Evolutionary conservation across 2,113 vertebrate genomes (phyloP), one percentile per base, ranked within the genome.

Genomic region (Sander vitreus): DNA sequence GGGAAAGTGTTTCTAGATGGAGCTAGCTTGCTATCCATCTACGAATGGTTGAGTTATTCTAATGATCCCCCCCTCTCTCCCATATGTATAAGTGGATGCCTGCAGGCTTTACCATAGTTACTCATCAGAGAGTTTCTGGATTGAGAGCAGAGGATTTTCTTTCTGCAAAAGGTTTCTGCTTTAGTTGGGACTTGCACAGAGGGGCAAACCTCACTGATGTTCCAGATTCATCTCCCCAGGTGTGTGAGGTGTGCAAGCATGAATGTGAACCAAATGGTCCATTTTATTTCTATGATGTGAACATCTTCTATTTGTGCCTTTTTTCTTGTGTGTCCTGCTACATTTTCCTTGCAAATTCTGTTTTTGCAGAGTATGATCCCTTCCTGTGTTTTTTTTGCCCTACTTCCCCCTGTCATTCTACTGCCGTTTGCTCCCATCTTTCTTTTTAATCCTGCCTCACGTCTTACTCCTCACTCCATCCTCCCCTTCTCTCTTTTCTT

Each of bases 1-100:
- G 64, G 27, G 21, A 23, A 73, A 79, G 54, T 90, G 72, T 92
- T 88, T 92, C 90, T 84, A 73, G 89, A 89, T 84, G 88, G 87
- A 89, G 80, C 80, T 62, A 48, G 86, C 89, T 72, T 48, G 89
- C 83, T 85, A 88, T 80, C 86, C 65, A 21, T 78, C 90, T 58
- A 58, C 65, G 83, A 91, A 81, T 51, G 90, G 77, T 70, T 78
- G 73, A 87, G 83, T 85, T 89, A 81, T 90, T 91, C 64, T 87
- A 88, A 90, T 85, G 83, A 91, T 90, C 78, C 60, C 27, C 53
- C 27, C 8, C 8, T 75, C 48, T 68, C 48, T 78, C 68, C 77
- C 73, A 1, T 43, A 55, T 76, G 75, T 71, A 68, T 83, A 80
- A 72, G 74, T 58, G 57, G 14, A 9, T 55, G 83, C 74, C 85